A percentile compares a stretch with the other conserved stretches of the same genome.
Conservation (phyloP, 2,113 vertebrate species). For the Rhinoptilus africanus region DNA sequence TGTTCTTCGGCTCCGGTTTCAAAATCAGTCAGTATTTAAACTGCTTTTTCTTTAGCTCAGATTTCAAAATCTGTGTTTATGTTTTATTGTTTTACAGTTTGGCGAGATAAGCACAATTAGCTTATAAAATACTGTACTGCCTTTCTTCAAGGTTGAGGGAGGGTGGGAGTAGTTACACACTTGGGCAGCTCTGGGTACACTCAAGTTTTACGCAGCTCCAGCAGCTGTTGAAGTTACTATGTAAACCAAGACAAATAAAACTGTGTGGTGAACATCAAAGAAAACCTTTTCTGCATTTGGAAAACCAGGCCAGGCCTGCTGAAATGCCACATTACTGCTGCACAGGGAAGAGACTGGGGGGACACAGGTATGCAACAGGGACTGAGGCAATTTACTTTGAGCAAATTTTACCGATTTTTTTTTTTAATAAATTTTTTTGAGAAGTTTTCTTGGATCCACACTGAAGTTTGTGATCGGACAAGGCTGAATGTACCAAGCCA, state of each 20-base stretch:
- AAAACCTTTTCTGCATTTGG: neutral
- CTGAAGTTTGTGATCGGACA: neutral
- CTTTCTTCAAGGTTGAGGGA: conserved; percentile 3
- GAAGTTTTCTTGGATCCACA: neutral
- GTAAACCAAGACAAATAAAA: conserved; percentile 2
- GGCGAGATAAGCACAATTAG: conserved; percentile 18
- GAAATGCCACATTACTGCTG: neutral
- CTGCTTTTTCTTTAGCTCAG: neutral
- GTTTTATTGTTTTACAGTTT: conserved; percentile 33
- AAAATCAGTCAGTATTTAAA: conserved; percentile 14
- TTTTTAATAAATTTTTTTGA: neutral
- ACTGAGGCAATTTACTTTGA: neutral
- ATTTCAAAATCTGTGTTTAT: conserved; percentile 27
- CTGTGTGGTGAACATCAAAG: neutral
- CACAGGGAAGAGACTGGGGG: neutral
- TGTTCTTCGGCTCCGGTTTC: neutral
- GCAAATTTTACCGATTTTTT: neutral
- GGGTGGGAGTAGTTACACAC: neutral
- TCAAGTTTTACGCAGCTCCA: neutral
- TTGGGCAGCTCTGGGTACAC: neutral
- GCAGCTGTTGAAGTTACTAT: conserved; percentile 9
- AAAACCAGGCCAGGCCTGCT: neutral
- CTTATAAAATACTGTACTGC: neutral
- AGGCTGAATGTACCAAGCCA: neutral
- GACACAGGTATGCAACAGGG: fast-evolving